phyloP scores from a whole-genome alignment of 1,140 invertebrate species.

The Drosophila rhopaloa region DNA sequence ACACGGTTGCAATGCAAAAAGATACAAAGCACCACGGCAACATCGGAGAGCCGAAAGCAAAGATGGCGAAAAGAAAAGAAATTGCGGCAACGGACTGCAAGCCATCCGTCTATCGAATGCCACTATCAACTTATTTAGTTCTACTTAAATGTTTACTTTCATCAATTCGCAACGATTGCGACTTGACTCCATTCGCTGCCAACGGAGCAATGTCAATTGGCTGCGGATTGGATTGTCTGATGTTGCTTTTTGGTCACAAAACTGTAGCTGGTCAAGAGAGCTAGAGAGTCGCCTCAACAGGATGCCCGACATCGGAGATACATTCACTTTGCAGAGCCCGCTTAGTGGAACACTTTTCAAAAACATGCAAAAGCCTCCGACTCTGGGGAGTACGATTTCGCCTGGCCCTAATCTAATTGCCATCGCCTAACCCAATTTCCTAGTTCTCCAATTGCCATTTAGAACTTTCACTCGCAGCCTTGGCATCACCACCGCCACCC shows the following conservation, averaged over 20 bases:
- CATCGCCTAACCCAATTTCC: slow-evolving; percentile 46
- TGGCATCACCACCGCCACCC: slow-evolving; percentile 6
- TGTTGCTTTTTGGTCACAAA: slow-evolving; percentile 54
- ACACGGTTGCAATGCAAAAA: slow-evolving; percentile 44
- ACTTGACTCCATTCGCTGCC: slow-evolving; percentile 20
- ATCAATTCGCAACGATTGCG: slow-evolving; percentile 45
- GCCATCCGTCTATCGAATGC: slow-evolving; percentile 40
- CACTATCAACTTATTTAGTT: slow-evolving; percentile 58
- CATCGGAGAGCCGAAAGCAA: slow-evolving; percentile 1
- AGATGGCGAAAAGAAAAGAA: slow-evolving; percentile 38
- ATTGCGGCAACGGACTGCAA: slow-evolving; percentile 29
- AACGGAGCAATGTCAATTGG: slow-evolving; percentile 39
- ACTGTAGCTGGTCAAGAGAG: slow-evolving; percentile 26
- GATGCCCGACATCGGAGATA: slow-evolving; percentile 38
- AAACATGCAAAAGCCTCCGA: slow-evolving; percentile 10
- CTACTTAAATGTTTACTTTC: slow-evolving; percentile 63
- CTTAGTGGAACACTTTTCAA: slow-evolving; percentile 11
- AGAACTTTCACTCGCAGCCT: slow-evolving; percentile 49
- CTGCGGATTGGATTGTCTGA: slow-evolving; percentile 26
- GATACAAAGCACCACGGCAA: slow-evolving; percentile 20
- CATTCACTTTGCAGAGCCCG: slow-evolving; percentile 44
- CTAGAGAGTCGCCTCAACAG: slow-evolving; percentile 18
- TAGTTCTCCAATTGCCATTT: slow-evolving; percentile 29
- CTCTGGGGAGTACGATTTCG: slow-evolving; percentile 17
- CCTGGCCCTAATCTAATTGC: slow-evolving; percentile 53